Evolutionary conservation across 1,140 invertebrate species (phyloP).

Genomic region (Eueides isabella): DNA sequence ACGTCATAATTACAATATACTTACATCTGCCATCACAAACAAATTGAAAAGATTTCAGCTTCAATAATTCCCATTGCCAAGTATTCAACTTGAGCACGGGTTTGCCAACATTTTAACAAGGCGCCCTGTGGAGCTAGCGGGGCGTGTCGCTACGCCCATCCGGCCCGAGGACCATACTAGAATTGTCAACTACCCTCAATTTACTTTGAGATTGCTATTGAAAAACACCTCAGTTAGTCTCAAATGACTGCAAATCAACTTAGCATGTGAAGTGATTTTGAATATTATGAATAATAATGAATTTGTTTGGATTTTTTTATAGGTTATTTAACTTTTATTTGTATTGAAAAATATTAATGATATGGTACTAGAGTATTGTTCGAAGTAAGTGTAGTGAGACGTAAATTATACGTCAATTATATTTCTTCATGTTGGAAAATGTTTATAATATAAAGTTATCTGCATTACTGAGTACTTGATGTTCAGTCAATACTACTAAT

Average conservation of each 20-base stretch:
- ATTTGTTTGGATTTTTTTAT: not conserved
- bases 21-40: not conserved
- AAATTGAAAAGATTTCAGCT: constrained; percentile 24
- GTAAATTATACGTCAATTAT: constrained; percentile 7
- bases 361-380: constrained; percentile 7
- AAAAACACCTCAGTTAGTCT: constrained; percentile 39
- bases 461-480: not conserved
- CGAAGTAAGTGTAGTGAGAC: constrained; percentile 1
- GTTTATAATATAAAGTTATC: not conserved
- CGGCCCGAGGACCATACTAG: constrained; percentile 54
- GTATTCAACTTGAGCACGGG: constrained; percentile 39
- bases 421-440: constrained; percentile 1
- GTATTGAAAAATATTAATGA: constrained; percentile 8
- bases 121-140: constrained; percentile 52
- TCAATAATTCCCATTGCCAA: constrained; percentile 34
- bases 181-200: constrained; percentile 53
- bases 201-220: constrained; percentile 40
- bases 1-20: not conserved
- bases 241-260: constrained; percentile 13
- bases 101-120: constrained; percentile 56
- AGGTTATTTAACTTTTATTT: not conserved
- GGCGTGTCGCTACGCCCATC: constrained; percentile 60
- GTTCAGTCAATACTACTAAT: too few relatives aligned
- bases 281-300: constrained; percentile 14
- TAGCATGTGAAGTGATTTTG: constrained; percentile 14